These are phyloP conservation scores for Lytechinus variegatus DNA, from an alignment of 35 echinoderm and acorn worm genomes.

Conservation along the genomic window DNA sequence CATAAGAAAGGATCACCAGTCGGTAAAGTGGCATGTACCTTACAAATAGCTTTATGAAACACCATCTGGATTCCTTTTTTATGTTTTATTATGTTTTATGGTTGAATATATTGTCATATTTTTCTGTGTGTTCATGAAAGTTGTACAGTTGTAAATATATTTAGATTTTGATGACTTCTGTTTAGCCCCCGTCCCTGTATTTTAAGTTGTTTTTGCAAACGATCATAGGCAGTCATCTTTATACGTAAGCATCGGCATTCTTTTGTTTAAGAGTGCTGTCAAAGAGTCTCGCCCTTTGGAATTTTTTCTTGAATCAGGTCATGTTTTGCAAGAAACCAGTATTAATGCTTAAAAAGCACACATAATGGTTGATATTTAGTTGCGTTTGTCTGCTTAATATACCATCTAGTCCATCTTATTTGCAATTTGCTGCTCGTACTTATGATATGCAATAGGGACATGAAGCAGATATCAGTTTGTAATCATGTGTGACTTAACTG, in stretches of 20 bases:
- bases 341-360: background rate
- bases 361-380: background rate
- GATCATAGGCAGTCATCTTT: background rate
- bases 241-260: background rate
- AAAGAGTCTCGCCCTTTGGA: background rate
- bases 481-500: background rate
- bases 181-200: background rate
- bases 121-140: background rate
- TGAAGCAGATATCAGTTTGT: background rate
- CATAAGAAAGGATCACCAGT: too few relatives aligned
- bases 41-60: too few relatives aligned
- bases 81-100: background rate
- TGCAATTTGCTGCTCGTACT: background rate
- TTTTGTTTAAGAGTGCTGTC: background rate
- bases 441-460: background rate
- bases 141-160: conserved; percentile 20
- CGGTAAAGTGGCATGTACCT: too few relatives aligned
- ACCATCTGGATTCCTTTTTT: too few relatives aligned
- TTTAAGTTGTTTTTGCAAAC: background rate
- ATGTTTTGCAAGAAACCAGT: background rate
- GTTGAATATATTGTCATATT: background rate
- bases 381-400: background rate
- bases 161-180: background rate
- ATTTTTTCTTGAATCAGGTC: background rate
- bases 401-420: background rate